Percentiles rank a stretch among this genome's conserved stretches.
Evolutionary conservation across 2,888 invertebrate genomes (phyloP).

Genomic region (Pristionchus japonicus): DNA sequence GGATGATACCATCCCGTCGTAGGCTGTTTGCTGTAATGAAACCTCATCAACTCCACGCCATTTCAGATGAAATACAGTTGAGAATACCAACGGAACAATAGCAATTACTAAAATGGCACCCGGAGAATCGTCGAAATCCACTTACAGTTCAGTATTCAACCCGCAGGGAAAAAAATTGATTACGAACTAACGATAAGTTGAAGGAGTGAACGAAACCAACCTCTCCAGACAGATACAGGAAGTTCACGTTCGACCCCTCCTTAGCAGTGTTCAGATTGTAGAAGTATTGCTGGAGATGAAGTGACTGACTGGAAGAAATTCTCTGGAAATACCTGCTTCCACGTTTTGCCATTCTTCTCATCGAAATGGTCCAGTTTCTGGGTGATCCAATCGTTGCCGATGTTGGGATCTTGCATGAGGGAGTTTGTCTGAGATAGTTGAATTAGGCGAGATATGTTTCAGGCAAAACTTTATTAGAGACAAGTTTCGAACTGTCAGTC

Average conservation of each 20-base stretch:
- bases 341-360: constrained; percentile 82
- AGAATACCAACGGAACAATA: too few species aligned
- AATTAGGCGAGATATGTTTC: too few species aligned
- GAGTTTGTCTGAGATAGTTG: neutral
- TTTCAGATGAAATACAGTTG: too few species aligned
- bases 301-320: too few species aligned
- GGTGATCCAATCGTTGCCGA: neutral
- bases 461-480: neutral
- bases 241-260: neutral
- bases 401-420: neutral
- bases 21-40: neutral
- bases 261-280: neutral
- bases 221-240: constrained; percentile 32
- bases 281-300: constrained; percentile 21
- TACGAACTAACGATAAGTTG: too few species aligned
- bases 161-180: too few species aligned
- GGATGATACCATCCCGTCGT: neutral
- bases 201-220: too few species aligned
- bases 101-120: too few species aligned
- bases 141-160: too few species aligned
- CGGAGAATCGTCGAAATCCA: too few species aligned
- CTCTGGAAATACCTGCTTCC: constrained; percentile 92
- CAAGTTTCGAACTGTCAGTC: too few species aligned
- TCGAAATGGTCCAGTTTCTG: constrained; percentile 88
- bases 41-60: too few species aligned